These are phyloP conservation scores for Nothoprocta pentlandii DNA, from an alignment of 2,113 vertebrate genomes.

Conservation along the genomic window DNA sequence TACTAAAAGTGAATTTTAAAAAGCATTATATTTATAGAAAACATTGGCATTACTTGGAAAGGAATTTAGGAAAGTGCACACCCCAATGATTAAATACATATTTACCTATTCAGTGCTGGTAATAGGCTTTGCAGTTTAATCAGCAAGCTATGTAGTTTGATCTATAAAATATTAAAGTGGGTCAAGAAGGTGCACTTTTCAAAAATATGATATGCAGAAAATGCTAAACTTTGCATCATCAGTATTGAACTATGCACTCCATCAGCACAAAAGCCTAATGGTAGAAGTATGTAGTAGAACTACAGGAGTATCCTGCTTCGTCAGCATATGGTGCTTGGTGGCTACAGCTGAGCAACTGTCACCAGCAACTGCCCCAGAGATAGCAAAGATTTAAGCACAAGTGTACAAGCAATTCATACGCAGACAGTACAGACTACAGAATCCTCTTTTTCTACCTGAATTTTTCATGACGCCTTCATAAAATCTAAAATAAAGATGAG, in stretches of 20 bases:
- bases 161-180: conserved; percentile 45
- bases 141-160: not conserved
- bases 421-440: not conserved
- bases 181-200: conserved; percentile 16
- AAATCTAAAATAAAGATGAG: not conserved
- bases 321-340: not conserved
- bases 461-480: not conserved
- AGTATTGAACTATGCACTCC: not conserved
- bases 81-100: conserved; percentile 38
- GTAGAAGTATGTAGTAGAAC: not conserved
- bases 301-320: not conserved
- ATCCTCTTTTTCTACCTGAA: not conserved
- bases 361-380: not conserved
- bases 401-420: not conserved
- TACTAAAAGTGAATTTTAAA: not conserved
- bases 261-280: not conserved
- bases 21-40: not conserved
- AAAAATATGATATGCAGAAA: conserved; percentile 34
- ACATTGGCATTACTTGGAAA: not conserved
- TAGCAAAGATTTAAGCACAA: not conserved
- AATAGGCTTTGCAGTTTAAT: conserved; percentile 39
- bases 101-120: conserved; percentile 44
- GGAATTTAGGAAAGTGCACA: not conserved
- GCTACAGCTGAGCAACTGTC: not conserved
- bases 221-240: not conserved